Conservation (phyloP, 2,113 vertebrate species). For the Muntiacus reevesi region DNA sequence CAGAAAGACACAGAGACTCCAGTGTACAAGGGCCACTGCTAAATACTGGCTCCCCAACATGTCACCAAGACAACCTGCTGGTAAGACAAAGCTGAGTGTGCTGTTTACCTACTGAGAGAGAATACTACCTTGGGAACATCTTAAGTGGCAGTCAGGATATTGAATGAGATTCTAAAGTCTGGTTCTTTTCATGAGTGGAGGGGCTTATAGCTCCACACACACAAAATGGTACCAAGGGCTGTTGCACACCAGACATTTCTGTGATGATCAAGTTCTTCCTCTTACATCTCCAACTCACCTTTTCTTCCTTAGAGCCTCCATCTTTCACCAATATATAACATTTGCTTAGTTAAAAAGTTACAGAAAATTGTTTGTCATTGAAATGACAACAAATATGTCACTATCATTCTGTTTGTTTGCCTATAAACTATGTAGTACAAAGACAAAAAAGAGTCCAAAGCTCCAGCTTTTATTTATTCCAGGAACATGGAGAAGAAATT, state of each 20-base stretch:
- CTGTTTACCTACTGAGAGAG: not conserved
- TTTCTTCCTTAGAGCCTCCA: not conserved
- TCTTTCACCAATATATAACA: constrained; percentile 14
- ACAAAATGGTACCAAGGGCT: not conserved
- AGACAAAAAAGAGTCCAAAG: not conserved
- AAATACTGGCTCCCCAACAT: not conserved
- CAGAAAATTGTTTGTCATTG: not conserved
- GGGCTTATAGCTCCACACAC: not conserved
- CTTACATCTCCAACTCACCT: not conserved
- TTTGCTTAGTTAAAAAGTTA: constrained; percentile 34
- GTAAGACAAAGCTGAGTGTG: not conserved
- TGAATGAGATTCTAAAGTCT: not conserved
- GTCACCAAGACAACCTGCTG: not conserved
- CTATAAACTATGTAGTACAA: not conserved
- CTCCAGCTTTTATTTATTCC: not conserved
- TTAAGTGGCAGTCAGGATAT: not conserved
- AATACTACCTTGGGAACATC: not conserved
- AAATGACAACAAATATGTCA: constrained; percentile 21
- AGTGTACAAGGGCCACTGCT: not conserved
- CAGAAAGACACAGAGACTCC: not conserved
- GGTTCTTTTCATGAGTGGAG: not conserved
- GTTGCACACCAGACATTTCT: not conserved
- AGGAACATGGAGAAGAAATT: not conserved
- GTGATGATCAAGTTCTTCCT: not conserved
- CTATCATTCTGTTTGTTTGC: not conserved